phyloP scores from a whole-genome alignment of 2,113 vertebrate species.

The Mystacornis crossleyi region DNA sequence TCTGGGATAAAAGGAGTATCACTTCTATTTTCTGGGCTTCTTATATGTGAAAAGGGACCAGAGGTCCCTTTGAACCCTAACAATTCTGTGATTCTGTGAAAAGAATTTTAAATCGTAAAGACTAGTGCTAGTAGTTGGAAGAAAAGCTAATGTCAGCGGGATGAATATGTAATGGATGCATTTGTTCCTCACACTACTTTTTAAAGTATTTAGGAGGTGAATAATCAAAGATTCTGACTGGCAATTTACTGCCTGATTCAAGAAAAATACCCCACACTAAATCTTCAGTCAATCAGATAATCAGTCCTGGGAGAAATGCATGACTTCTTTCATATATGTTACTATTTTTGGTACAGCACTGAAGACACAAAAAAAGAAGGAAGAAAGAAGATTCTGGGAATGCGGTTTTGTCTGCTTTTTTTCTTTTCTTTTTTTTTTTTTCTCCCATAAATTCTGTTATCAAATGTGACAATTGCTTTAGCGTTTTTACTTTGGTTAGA shows the following conservation, averaged over 20 bases:
- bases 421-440: neutral
- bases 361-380: neutral
- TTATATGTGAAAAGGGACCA: neutral
- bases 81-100: neutral
- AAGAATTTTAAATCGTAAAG: neutral
- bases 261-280: neutral
- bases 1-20: neutral
- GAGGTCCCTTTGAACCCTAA: neutral
- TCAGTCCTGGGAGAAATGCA: neutral
- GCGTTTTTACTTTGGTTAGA: neutral
- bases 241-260: neutral
- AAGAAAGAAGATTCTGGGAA: neutral
- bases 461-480: neutral
- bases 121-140: neutral
- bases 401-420: neutral
- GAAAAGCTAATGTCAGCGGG: neutral
- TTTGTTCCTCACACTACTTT: neutral
- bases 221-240: conserved; percentile 12
- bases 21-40: neutral
- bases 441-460: neutral
- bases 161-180: neutral
- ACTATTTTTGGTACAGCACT: neutral
- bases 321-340: neutral
- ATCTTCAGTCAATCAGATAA: neutral
- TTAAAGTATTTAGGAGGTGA: neutral